phyloP scores from a whole-genome alignment of 2,888 invertebrate genomes.

The Andrena bucephala region DNA sequence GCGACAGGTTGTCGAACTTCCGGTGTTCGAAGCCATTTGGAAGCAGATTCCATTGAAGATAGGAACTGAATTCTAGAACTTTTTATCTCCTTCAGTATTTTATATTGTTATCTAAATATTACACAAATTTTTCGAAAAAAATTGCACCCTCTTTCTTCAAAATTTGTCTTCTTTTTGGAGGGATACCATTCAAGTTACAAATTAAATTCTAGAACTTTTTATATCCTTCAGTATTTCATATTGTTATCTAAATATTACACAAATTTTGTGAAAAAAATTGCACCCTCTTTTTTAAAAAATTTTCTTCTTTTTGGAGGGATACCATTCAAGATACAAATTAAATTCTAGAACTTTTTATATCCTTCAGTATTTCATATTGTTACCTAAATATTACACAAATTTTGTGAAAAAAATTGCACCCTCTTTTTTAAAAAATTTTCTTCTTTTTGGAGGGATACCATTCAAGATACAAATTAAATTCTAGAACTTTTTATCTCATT shows the following conservation, averaged over 20 bases:
- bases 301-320: background rate
- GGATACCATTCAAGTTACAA: background rate
- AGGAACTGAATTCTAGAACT: conserved; percentile 3
- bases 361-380: background rate
- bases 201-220: background rate
- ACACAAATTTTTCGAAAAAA: background rate
- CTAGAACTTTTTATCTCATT: background rate
- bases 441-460: background rate
- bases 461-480: background rate
- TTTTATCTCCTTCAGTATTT: too few relatives aligned
- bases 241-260: background rate
- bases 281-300: too few relatives aligned
- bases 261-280: background rate
- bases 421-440: too few relatives aligned
- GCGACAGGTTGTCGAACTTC: conserved; percentile 29
- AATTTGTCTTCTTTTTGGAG: background rate
- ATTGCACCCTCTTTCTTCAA: background rate
- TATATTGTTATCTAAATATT: background rate
- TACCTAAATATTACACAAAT: background rate
- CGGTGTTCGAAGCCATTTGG: background rate
- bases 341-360: background rate
- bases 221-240: background rate
- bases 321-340: background rate
- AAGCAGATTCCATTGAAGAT: background rate
- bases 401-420: background rate